A percentile compares a stretch with the other conserved stretches of the same genome.
Conservation (phyloP, 2,113 vertebrate species). For the Sinocyclocheilus rhinocerous region DNA sequence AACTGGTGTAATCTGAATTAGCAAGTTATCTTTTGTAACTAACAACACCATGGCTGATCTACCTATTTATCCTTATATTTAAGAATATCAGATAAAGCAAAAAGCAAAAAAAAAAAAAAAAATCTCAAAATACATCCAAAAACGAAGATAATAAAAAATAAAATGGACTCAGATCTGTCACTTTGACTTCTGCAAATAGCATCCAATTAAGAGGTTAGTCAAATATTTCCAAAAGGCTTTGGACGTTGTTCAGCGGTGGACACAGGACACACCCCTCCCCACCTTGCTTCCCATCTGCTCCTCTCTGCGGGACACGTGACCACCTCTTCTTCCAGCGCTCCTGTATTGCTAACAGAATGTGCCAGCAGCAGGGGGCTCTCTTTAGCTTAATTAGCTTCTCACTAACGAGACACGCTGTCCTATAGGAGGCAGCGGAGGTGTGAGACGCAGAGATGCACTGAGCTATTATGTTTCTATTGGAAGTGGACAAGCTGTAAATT, state of each 20-base stretch:
- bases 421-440: slow-evolving; percentile 31
- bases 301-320: slow-evolving; percentile 57
- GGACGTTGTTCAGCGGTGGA: not conserved
- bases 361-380: slow-evolving; percentile 64
- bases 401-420: slow-evolving; percentile 57
- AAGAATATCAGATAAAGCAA: not conserved
- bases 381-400: slow-evolving; percentile 68
- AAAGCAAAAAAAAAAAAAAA: no score
- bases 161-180: not conserved
- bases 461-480: slow-evolving; percentile 47
- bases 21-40: not conserved
- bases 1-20: no score
- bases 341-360: slow-evolving; percentile 64
- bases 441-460: slow-evolving; percentile 25
- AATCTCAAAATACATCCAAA: no score
- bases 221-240: slow-evolving; percentile 17
- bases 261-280: slow-evolving; percentile 25
- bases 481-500: no score
- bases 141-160: no score
- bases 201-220: slow-evolving; percentile 4
- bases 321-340: slow-evolving; percentile 43
- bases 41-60: not conserved
- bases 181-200: slow-evolving; percentile 6
- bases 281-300: slow-evolving; percentile 64
- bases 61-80: not conserved